Conservation (phyloP, 2,113 vertebrate species). For the Bubo bubo region DNA sequence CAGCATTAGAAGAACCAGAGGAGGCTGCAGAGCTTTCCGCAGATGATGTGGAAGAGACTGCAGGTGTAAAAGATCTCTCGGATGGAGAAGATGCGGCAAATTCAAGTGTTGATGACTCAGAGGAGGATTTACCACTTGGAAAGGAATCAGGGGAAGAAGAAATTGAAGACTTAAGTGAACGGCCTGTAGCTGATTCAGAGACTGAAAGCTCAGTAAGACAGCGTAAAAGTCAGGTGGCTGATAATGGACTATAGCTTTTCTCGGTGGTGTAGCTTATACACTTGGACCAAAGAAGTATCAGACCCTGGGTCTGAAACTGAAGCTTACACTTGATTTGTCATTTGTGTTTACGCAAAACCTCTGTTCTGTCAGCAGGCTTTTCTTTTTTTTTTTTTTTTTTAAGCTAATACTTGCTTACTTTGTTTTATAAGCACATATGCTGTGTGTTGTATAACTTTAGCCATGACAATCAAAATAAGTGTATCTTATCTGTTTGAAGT, state of each 20-base stretch:
- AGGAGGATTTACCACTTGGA: conserved; percentile 69
- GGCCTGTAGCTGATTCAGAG: conserved; percentile 10
- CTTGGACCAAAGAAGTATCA: conserved; percentile 67
- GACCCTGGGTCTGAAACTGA: conserved; percentile 41
- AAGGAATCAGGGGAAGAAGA: conserved; percentile 58
- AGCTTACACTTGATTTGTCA: conserved; percentile 59
- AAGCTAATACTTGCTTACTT: conserved; percentile 13
- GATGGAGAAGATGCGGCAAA: conserved; percentile 65
- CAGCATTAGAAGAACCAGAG: conserved; percentile 21
- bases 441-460: conserved; percentile 19
- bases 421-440: conserved; percentile 7
- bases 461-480: conserved; percentile 62
- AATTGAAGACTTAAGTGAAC: conserved; percentile 1
- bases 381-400: conserved; percentile 48
- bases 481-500: not conserved
- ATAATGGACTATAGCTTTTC: conserved; percentile 46
- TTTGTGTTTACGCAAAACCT: conserved; percentile 54
- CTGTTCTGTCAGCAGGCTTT: conserved; percentile 47
- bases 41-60: conserved; percentile 14
- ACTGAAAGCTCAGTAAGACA: conserved; percentile 75
- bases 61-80: conserved; percentile 58
- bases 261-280: not conserved
- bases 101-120: conserved; percentile 38
- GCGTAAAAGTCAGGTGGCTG: conserved; percentile 70
- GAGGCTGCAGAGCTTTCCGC: conserved; percentile 46